Conservation (phyloP, 2,113 vertebrate genomes). For the Micronycteris hirsuta region DNA sequence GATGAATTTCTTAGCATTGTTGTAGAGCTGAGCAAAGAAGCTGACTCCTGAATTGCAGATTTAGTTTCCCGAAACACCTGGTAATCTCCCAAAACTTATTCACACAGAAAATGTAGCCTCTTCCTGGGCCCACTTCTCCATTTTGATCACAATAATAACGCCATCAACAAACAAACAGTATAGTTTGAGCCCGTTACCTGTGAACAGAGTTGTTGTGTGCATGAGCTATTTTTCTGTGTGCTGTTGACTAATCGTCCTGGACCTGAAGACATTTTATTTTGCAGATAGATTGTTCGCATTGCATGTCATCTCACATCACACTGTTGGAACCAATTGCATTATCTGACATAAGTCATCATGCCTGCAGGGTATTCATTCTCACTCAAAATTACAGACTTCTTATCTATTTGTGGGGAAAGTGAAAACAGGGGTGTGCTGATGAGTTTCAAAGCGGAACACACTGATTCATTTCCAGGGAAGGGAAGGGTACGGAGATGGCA, state of each 20-base stretch:
- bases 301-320: neutral
- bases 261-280: conserved; percentile 24
- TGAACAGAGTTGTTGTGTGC: neutral
- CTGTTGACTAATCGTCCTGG: neutral
- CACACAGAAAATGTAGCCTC: neutral
- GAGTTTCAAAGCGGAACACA: conserved; percentile 45
- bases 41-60: neutral
- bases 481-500: conserved; percentile 46
- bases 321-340: conserved; percentile 41
- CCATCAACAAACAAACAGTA: neutral
- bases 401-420: conserved; percentile 47
- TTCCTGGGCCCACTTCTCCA: neutral
- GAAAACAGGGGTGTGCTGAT: conserved; percentile 43
- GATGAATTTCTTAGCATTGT: neutral
- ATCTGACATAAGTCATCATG: conserved; percentile 51
- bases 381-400: conserved; percentile 50
- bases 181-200: neutral
- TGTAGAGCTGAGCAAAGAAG: neutral
- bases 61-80: neutral
- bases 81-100: neutral
- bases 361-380: conserved; percentile 36
- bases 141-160: neutral
- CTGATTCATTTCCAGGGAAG: conserved; percentile 39
- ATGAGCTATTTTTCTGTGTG: neutral
- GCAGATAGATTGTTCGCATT: conserved; percentile 2